phyloP scores from a whole-genome alignment of 2,888 invertebrate species.

The Minunthozetes semirufus region DNA sequence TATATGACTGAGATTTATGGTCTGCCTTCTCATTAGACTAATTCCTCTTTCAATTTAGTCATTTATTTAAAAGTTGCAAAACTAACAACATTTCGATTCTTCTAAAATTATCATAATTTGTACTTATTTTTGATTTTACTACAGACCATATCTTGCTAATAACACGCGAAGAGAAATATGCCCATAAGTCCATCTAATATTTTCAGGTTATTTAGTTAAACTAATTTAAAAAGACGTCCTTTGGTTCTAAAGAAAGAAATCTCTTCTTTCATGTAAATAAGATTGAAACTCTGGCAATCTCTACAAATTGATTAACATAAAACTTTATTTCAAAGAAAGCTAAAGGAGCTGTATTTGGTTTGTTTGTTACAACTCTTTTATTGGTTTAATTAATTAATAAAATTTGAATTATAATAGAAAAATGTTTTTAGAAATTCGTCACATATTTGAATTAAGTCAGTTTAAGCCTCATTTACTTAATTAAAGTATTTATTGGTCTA shows the following conservation, averaged over 20 bases:
- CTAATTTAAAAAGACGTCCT: too few species aligned
- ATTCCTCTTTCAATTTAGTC: not conserved
- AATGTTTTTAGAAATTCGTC: not conserved
- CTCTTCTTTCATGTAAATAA: too few species aligned
- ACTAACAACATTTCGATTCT: not conserved
- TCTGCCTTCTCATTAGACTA: not conserved
- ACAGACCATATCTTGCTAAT: not conserved
- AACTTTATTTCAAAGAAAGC: too few species aligned
- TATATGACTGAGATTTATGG: constrained; percentile 11
- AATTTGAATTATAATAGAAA: not conserved
- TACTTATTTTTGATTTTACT: not conserved
- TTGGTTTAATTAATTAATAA: not conserved
- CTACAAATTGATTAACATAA: too few species aligned
- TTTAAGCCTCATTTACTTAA: not conserved
- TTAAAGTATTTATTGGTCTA: not conserved
- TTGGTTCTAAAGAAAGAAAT: too few species aligned
- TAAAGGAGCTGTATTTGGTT: too few species aligned
- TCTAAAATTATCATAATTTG: not conserved
- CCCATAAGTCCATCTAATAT: too few species aligned
- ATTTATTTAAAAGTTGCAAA: not conserved
- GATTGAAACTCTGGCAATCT: too few species aligned
- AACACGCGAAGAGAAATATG: too few species aligned
- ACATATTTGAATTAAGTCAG: not conserved
- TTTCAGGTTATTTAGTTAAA: too few species aligned
- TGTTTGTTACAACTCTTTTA: too few species aligned